Evolutionary conservation across 2,888 invertebrate species (phyloP), one percentile per base, ranked within the genome.

Genomic region (Arrhopalites spinosus): DNA sequence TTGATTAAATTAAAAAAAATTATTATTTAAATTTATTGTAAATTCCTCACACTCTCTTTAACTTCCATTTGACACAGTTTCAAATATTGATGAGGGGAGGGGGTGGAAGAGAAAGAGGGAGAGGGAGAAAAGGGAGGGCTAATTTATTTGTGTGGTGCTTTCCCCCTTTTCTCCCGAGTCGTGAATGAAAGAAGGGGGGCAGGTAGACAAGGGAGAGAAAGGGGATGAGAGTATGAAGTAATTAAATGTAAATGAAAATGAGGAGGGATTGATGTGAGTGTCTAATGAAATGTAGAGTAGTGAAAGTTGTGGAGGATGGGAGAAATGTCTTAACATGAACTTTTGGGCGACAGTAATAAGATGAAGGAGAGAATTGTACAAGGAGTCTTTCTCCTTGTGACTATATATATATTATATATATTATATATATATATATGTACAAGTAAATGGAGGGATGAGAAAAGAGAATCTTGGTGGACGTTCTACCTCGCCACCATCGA

Each of bases 401-500:
- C 45, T 45, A 7, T 45, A 45, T 11, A 7, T 45, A 7, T n/a
- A n/a, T n/a, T 36, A 36, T 11, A 36, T 36, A 11, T 7, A 36
- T 36, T 3, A 36, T 7, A 36, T 36, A 11, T 36, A 36, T 11
- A 36, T 11, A 7, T 36, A 11, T 7, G 43, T 29, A 66, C 53
- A 53, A 15, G 59, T 59, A 7, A 27, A 25, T 15, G 25, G 27
- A 27, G 56, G 69, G 50, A 36, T 56, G 69, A 36, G 23, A 25
- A 56, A 69, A 30, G 69, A 56, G 56, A 56, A 69, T 69, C 69
- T 69, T 69, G 23, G 29, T 69, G 53, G 56, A 56, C 56, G 30
- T 69, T 69, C 27, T 69, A 69, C 69, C 69, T 69, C 69, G 69
- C 69, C 56, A 29, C 69, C 53, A 56, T 56, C 56, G 56, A 56